These are phyloP conservation scores for Zaprionus bogoriensis DNA, from an alignment of 2,888 invertebrate genomes.

Conservation along the genomic window DNA sequence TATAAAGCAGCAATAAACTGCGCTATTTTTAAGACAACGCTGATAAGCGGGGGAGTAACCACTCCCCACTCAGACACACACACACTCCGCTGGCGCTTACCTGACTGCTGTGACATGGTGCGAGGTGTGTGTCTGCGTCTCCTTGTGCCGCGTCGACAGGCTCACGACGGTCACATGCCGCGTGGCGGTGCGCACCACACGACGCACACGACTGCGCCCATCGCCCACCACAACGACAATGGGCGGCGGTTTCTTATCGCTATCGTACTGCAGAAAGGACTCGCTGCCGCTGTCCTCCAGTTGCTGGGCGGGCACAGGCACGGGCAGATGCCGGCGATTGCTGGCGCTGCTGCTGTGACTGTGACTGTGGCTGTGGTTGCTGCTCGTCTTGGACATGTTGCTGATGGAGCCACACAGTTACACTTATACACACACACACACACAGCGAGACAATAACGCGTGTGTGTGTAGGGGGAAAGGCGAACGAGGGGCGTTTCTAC, in stretches of 20 bases:
- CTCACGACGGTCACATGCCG: constrained; percentile 83
- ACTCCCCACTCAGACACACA: constrained; percentile 13
- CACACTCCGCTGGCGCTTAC: constrained; percentile 66
- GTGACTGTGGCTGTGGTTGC: constrained; percentile 34
- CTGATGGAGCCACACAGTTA: too few species aligned
- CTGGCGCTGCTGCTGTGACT: constrained; percentile 32
- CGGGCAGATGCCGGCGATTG: constrained; percentile 55
- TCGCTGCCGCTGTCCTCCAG: constrained; percentile 58
- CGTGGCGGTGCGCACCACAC: constrained; percentile 82
- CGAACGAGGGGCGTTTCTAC: constrained; percentile 22
- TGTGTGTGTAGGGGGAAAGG: not conserved
- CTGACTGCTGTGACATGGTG: constrained; percentile 83
- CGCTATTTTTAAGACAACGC: too few species aligned
- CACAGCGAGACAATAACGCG: not conserved
- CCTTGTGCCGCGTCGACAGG: constrained; percentile 83
- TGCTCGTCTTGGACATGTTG: constrained; percentile 73
- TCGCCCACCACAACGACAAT: constrained; percentile 83
- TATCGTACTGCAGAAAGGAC: constrained; percentile 82
- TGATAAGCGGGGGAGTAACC: too few species aligned
- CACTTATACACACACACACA: constrained; percentile 11
- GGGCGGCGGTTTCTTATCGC: constrained; percentile 81
- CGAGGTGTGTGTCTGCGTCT: constrained; percentile 82
- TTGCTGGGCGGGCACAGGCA: constrained; percentile 40
- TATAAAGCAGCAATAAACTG: too few species aligned
- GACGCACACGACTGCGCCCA: constrained; percentile 82